Percentiles rank a stretch among this genome's conserved stretches.
Evolutionary conservation across 2,888 invertebrate species (phyloP).

Genomic region (Trissolcus brochymenae): DNA sequence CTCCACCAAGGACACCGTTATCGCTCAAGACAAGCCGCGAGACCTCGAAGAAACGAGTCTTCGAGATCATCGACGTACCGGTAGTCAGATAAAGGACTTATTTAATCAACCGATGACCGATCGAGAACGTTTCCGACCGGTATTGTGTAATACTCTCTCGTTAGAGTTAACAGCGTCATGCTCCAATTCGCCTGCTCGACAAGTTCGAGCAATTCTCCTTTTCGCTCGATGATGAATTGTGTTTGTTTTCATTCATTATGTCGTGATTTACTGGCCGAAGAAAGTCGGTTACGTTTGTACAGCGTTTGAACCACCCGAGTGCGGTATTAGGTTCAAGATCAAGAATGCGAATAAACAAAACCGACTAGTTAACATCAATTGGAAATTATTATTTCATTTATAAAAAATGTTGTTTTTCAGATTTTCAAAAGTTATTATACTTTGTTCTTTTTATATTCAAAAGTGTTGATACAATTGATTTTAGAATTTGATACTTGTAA

Average conservation of each 20-base stretch:
- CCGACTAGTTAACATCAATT: no score
- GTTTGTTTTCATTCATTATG: conserved; percentile 45
- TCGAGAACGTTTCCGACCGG: conserved; percentile 58
- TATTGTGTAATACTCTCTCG: conserved; percentile 60
- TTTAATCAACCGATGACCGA: conserved; percentile 62
- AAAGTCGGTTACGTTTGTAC: conserved; percentile 50
- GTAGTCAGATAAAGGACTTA: conserved; percentile 61
- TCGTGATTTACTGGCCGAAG: conserved; percentile 45
- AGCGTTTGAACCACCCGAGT: conserved; percentile 18
- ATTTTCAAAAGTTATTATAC: no score
- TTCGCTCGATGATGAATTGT: conserved; percentile 47
- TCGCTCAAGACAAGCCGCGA: conserved; percentile 59
- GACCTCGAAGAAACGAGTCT: conserved; percentile 55
- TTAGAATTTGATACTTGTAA: not conserved
- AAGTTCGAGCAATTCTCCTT: conserved; percentile 51
- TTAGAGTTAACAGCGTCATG: conserved; percentile 58
- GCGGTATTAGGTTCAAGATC: conserved; percentile 26
- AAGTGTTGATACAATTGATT: no score
- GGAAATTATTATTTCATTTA: no score
- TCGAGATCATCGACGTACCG: conserved; percentile 62
- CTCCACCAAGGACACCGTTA: conserved; percentile 68
- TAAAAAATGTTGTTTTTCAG: no score
- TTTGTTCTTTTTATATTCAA: no score
- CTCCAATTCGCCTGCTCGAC: conserved; percentile 57
- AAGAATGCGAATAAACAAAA: conserved; percentile 41